Conservation (phyloP, 2,797 vertebrate genomes). For the Podarcis siculus region DNA sequence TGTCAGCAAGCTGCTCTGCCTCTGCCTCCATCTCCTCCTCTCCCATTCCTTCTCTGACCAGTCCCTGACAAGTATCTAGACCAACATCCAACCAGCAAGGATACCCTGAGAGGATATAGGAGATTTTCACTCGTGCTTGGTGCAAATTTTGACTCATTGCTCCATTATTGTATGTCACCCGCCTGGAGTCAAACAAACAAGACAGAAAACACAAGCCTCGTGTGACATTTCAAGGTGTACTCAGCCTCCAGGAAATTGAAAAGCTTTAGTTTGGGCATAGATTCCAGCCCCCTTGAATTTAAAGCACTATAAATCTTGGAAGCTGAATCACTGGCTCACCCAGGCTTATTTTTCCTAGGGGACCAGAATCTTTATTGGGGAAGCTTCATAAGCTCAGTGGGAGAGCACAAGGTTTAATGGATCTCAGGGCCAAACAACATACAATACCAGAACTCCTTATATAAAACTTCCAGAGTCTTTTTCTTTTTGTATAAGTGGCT, state of each 20-base stretch:
- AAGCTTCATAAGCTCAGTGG: background rate
- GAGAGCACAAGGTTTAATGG: background rate
- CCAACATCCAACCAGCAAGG: slow-evolving; percentile 35
- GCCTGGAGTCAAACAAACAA: slow-evolving; percentile 24
- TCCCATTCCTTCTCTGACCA: no score
- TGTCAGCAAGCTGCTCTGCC: no score
- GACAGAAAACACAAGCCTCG: background rate
- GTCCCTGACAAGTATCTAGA: no score
- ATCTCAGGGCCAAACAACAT: background rate
- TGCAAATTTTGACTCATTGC: slow-evolving; percentile 28
- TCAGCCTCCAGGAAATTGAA: background rate
- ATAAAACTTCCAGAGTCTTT: background rate
- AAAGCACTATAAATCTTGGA: background rate
- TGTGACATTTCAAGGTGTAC: slow-evolving; percentile 12
- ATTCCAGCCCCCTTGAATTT: background rate
- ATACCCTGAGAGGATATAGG: slow-evolving; percentile 47
- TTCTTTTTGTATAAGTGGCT: background rate
- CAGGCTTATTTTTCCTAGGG: background rate
- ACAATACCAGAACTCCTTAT: background rate
- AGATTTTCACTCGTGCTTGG: slow-evolving; percentile 43
- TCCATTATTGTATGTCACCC: background rate
- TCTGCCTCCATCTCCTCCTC: no score
- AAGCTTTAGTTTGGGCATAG: background rate
- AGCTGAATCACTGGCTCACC: slow-evolving; percentile 36
- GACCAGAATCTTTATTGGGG: background rate